These are phyloP conservation scores for Trichomalopsis sarcophagae DNA, from an alignment of 1,140 invertebrate genomes.

Conservation along the genomic window DNA sequence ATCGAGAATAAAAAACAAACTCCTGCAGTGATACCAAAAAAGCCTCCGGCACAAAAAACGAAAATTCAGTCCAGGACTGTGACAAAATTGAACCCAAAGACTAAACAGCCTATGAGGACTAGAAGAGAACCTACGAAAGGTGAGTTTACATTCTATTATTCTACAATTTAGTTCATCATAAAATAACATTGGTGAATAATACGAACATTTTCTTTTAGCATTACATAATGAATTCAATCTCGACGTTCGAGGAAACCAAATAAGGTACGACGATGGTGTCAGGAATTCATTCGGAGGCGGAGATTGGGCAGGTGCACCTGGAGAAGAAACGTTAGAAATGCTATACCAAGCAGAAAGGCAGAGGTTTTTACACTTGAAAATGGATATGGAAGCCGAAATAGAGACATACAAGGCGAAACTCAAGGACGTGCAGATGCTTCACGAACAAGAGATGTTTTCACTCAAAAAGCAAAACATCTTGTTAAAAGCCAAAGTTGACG, in stretches of 20 bases:
- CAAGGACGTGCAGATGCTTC: constrained; percentile 65
- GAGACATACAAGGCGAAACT: constrained; percentile 69
- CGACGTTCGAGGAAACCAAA: constrained; percentile 45
- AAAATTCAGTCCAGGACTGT: constrained; percentile 54
- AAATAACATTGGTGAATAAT: not conserved
- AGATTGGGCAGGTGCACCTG: constrained; percentile 56
- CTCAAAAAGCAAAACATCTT: constrained; percentile 72
- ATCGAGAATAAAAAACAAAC: constrained; percentile 27
- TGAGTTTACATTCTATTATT: constrained; percentile 8
- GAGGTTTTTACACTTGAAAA: constrained; percentile 65
- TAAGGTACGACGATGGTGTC: constrained; percentile 50
- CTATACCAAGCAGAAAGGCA: constrained; percentile 69
- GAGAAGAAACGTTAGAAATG: constrained; percentile 63
- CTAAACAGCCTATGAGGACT: constrained; percentile 6
- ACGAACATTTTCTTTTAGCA: constrained; percentile 1
- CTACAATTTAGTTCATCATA: not conserved
- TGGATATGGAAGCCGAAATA: constrained; percentile 68
- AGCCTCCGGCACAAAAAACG: constrained; percentile 48
- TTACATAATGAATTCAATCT: constrained; percentile 24
- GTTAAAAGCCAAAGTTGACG: constrained; percentile 68
- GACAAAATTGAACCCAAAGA: constrained; percentile 48
- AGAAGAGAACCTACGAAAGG: constrained; percentile 32
- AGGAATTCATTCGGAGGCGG: constrained; percentile 61
- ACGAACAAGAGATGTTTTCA: constrained; percentile 70
- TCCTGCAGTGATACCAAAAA: constrained; percentile 31